These are phyloP conservation scores for Fregetta grallaria DNA, from an alignment of 2,113 vertebrate genomes.

Conservation along the genomic window DNA sequence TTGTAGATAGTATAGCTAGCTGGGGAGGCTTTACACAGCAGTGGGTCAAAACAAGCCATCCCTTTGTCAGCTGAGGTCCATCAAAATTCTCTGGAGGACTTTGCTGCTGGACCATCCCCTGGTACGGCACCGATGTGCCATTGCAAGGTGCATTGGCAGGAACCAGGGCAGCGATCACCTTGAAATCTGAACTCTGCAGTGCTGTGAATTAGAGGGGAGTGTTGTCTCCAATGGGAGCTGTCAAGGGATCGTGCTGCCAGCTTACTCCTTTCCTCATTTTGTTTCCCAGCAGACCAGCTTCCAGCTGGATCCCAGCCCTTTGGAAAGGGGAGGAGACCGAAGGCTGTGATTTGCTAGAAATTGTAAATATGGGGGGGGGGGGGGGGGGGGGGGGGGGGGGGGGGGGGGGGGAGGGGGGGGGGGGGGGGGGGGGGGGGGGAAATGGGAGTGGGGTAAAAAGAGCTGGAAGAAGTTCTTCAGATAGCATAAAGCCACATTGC, in stretches of 20 bases:
- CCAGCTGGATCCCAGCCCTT: conserved; percentile 35
- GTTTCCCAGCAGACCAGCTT: conserved; percentile 14
- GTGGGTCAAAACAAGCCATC: background rate
- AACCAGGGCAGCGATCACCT: background rate
- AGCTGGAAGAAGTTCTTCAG: background rate
- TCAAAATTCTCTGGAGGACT: background rate
- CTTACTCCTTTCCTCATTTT: conserved; percentile 20
- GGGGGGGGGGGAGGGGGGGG: too few species aligned
- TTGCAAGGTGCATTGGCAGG: background rate
- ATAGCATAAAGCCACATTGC: background rate
- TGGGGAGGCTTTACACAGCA: background rate
- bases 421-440: too few species aligned
- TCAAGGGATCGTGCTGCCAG: background rate
- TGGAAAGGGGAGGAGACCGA: background rate
- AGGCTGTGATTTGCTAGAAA: conserved; percentile 30
- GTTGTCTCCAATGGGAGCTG: background rate
- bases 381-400: too few species aligned
- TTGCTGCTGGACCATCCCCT: background rate
- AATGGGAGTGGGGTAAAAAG: background rate
- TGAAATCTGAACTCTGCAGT: conserved; percentile 5
- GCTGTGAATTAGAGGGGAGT: background rate
- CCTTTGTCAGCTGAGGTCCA: background rate
- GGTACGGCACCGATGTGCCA: background rate
- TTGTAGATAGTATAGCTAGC: background rate
- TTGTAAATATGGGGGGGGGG: background rate